Evolutionary conservation across 2,113 vertebrate species (phyloP).

Genomic region (Lipotes vexillifer): DNA sequence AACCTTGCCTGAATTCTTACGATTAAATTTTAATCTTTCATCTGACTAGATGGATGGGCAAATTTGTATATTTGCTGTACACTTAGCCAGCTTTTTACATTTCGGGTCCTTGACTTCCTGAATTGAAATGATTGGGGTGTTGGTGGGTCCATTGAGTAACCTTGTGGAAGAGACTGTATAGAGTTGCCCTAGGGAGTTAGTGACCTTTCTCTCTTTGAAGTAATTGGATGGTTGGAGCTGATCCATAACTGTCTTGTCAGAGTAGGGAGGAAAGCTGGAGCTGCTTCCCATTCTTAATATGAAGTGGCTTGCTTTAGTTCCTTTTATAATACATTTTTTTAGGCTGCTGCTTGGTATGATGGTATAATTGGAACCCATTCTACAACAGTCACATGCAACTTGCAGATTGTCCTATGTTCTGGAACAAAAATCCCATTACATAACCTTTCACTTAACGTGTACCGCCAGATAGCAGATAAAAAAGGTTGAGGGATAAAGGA

Average conservation of each 20-base stretch:
- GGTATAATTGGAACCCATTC: conserved; percentile 28
- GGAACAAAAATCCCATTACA: conserved; percentile 51
- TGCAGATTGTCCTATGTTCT: background rate
- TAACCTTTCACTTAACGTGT: conserved; percentile 54
- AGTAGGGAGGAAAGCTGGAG: background rate
- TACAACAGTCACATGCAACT: background rate
- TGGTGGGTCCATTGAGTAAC: background rate
- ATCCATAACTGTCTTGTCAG: background rate
- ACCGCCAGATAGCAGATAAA: background rate
- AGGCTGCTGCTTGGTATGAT: background rate
- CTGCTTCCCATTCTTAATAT: background rate
- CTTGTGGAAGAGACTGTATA: background rate
- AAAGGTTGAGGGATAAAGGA: background rate
- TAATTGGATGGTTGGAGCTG: background rate
- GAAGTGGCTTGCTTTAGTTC: background rate
- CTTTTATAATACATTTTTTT: background rate
- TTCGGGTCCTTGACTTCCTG: background rate
- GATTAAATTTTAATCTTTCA: background rate
- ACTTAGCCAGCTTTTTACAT: background rate
- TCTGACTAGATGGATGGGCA: background rate
- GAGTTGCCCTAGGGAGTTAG: background rate
- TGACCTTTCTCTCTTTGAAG: conserved; percentile 51
- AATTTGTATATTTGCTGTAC: background rate
- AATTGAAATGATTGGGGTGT: background rate
- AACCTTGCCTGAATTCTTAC: background rate